These are phyloP conservation scores for Nezara viridula DNA, from an alignment of 2,888 invertebrate species.

Conservation along the genomic window DNA sequence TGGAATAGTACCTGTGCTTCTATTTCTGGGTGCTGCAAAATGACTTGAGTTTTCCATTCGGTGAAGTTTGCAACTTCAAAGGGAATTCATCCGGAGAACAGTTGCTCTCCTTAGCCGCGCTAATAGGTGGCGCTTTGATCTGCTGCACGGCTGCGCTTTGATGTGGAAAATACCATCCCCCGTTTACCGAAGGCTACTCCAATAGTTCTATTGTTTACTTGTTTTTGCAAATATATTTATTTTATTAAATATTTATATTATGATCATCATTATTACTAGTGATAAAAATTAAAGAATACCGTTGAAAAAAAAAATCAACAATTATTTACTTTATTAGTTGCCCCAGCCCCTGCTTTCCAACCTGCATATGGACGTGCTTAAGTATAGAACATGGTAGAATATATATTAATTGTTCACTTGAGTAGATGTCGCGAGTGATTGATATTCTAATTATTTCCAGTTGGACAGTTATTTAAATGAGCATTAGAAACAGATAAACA, in stretches of 20 bases:
- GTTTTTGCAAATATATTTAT: not conserved
- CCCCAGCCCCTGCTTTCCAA: too few species aligned
- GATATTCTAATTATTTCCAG: too few species aligned
- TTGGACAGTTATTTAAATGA: too few species aligned
- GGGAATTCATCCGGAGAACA: not conserved
- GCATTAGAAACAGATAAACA: too few species aligned
- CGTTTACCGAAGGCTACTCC: not conserved
- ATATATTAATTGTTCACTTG: too few species aligned
- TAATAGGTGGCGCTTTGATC: slow-evolving; percentile 20
- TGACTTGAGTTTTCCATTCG: not conserved
- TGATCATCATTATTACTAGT: too few species aligned
- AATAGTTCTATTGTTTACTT: not conserved
- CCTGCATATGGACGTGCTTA: too few species aligned
- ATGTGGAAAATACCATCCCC: slow-evolving; percentile 17
- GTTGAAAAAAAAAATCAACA: too few species aligned
- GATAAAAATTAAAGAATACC: too few species aligned
- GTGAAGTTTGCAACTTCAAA: not conserved
- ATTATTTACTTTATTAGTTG: too few species aligned
- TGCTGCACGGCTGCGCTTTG: not conserved
- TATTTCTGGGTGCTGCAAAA: not conserved
- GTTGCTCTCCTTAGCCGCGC: not conserved
- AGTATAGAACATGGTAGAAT: too few species aligned
- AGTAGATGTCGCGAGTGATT: too few species aligned
- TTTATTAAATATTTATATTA: not conserved
- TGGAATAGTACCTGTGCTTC: not conserved